A percentile compares a stretch with the other conserved stretches of the same genome.
These are phyloP conservation scores for Cosmia trapezina DNA, from an alignment of 2,888 invertebrate species.

Conservation along the genomic window DNA sequence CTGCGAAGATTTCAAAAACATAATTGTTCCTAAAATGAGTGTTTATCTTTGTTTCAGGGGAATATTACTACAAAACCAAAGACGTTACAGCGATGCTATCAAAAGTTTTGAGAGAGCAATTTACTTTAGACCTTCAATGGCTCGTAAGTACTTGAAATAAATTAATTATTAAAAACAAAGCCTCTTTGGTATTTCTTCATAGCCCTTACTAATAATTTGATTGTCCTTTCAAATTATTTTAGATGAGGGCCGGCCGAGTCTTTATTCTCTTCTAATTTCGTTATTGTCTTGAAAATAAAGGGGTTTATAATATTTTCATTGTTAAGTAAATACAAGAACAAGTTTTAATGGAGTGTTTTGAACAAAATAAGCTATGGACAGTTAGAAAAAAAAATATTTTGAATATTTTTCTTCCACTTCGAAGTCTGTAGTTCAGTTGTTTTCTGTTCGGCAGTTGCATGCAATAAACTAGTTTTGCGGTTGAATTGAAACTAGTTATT, in stretches of 20 bases:
- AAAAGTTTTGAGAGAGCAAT: slow-evolving; percentile 97
- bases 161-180: slow-evolving; percentile 71
- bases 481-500: slow-evolving; percentile 34
- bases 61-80: slow-evolving; percentile 96
- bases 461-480: slow-evolving; percentile 41
- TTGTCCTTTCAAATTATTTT: slow-evolving; percentile 67
- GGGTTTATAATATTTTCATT: slow-evolving; percentile 58
- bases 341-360: slow-evolving; percentile 51
- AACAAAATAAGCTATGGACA: slow-evolving; percentile 40
- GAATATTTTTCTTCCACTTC: slow-evolving; percentile 41
- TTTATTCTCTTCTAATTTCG: slow-evolving; percentile 63
- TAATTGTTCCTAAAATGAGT: slow-evolving; percentile 43
- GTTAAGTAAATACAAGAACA: slow-evolving; percentile 52
- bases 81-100: slow-evolving; percentile 96
- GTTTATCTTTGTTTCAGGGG: slow-evolving; percentile 93
- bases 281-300: slow-evolving; percentile 60
- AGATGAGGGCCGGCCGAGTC: slow-evolving; percentile 53
- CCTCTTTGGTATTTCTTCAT: slow-evolving; percentile 67
- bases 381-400: slow-evolving; percentile 48
- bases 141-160: slow-evolving; percentile 93
- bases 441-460: slow-evolving; percentile 42
- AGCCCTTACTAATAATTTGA: slow-evolving; percentile 68
- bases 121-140: slow-evolving; percentile 97
- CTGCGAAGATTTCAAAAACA: slow-evolving; percentile 2
- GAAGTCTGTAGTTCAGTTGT: slow-evolving; percentile 33